Evolutionary conservation across 2,797 vertebrate species (phyloP), one percentile per base, ranked within the genome.

Genomic region (Crenichthys baileyi): DNA sequence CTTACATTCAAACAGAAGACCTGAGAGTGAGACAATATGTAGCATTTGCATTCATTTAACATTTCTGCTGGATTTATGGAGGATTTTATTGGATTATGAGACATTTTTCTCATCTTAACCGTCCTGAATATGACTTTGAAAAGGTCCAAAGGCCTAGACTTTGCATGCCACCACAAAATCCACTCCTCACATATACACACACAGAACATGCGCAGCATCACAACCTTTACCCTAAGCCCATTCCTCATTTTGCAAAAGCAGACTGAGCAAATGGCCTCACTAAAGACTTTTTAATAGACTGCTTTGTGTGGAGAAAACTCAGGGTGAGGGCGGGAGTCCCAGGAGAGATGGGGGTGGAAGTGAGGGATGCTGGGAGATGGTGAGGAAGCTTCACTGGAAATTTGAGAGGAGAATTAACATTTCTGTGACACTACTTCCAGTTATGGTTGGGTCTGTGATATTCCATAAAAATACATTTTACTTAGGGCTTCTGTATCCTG

Each of bases 211-310:
- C 73, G 73, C 71, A 61, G 78, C 74, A 51, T 72, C 55, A 76
- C 72, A 77, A 76, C 88, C 83, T 88, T 85, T 70, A 85, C 77
- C 84, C 86, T 83, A 72, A 84, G 86, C 83, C 82, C 70, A 88
- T 89, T 79, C 74, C 83, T 90, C 79, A 91, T 93, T 88, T 89
- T 65, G 75, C 22, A 11, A 79, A 76, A 82, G 88, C 87, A 31
- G 85, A 81, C 90, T 73, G 88, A 88, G 84, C 93, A 90, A 94
- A 88, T 90, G 70, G 81, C 82, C 68, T 79, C 15, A 39, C 90
- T 94, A 93, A 95, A 92, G 92, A 93, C 91, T 95, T 95, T 95
- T 95, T 95, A 95, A 95, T 94, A 87, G 93, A 94, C 91, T 92
- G 88, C 90, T 92, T 94, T 94, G 92, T 93, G 88, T 83, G 85